Percentiles rank a stretch among this genome's conserved stretches.
phyloP scores from a whole-genome alignment of 92 coral and sea anemone genomes.

The Montipora capitata region DNA sequence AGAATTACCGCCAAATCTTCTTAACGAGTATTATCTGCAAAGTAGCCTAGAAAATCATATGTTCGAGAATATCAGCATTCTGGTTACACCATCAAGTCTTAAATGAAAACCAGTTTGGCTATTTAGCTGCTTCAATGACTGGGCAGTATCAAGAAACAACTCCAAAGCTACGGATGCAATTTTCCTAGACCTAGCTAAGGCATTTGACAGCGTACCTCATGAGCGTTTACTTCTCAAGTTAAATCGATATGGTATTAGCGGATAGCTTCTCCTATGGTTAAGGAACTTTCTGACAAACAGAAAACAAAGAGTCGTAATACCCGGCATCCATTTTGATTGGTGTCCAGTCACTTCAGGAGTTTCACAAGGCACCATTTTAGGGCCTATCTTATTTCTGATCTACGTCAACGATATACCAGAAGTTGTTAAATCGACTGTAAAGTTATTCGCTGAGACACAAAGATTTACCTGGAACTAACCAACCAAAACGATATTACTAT shows the following conservation, averaged over 20 bases:
- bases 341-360: conserved; percentile 30
- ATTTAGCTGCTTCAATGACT: too few relatives aligned
- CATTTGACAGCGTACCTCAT: conserved; percentile 46
- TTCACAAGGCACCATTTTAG: conserved; percentile 42
- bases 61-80: too few relatives aligned
- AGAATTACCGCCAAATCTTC: too few relatives aligned
- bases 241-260: too few relatives aligned
- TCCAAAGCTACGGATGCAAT: too few relatives aligned
- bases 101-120: too few relatives aligned
- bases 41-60: too few relatives aligned
- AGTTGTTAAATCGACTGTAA: neutral
- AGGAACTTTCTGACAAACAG: conserved; percentile 21
- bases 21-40: too few relatives aligned
- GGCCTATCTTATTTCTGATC: conserved; percentile 29
- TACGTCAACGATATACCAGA: conserved; percentile 8
- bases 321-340: conserved; percentile 23
- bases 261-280: conserved; percentile 15
- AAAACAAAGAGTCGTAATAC: conserved; percentile 21
- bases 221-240: neutral
- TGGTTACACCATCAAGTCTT: too few relatives aligned
- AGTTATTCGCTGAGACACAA: conserved; percentile 21
- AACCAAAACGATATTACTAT: neutral
- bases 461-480: neutral
- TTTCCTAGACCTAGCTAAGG: conserved; percentile 7
- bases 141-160: too few relatives aligned